Evolutionary conservation across 2,888 invertebrate genomes (phyloP).

Genomic region (Hemithea aestivaria): DNA sequence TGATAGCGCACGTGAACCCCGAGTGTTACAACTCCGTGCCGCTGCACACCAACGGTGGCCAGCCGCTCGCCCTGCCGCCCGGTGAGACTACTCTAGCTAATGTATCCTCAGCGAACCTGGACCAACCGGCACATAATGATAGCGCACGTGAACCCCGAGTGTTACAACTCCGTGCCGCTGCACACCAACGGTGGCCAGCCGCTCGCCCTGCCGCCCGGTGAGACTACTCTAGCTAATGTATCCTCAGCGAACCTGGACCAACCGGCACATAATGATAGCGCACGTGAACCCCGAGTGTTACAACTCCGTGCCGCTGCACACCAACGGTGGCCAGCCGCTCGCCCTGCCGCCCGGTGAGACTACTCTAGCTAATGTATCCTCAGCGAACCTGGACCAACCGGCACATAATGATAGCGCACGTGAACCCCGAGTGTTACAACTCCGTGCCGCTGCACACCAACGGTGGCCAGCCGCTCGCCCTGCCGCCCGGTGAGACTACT

Average conservation of each 20-base stretch:
- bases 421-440: conserved; percentile 93
- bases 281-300: conserved; percentile 97
- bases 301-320: conserved; percentile 64
- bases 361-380: conserved; percentile 19
- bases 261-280: conserved; percentile 93
- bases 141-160: conserved; percentile 97
- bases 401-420: conserved; percentile 94
- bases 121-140: conserved; percentile 93
- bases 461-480: conserved; percentile 64
- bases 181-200: conserved; percentile 68
- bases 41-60: conserved; percentile 64
- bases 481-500: conserved; percentile 67
- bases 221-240: conserved; percentile 9
- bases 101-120: conserved; percentile 83
- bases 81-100: conserved; percentile 49
- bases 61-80: conserved; percentile 66
- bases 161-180: conserved; percentile 79
- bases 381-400: conserved; percentile 93
- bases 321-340: conserved; percentile 67
- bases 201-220: conserved; percentile 66
- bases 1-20: conserved; percentile 96
- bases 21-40: conserved; percentile 84
- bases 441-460: conserved; percentile 66
- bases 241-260: conserved; percentile 88
- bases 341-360: conserved; percentile 63